These are phyloP conservation scores for Bellardia pandia DNA, from an alignment of 2,888 invertebrate genomes.

Conservation along the genomic window DNA sequence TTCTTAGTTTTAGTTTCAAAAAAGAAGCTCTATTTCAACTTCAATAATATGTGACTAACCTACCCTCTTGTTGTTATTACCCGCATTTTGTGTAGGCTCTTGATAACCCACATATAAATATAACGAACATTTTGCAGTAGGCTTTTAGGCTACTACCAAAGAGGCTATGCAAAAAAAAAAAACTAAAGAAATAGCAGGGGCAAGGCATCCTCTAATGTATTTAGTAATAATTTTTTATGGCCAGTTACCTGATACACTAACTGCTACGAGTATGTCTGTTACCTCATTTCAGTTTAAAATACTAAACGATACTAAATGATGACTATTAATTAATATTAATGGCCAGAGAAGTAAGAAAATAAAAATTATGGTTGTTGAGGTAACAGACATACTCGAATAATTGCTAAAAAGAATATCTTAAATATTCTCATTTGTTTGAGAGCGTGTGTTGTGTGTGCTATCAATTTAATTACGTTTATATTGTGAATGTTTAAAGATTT, in stretches of 20 bases:
- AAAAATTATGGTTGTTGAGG: conserved; percentile 22
- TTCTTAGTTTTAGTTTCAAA: too few relatives aligned
- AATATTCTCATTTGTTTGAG: background rate
- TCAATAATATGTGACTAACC: background rate
- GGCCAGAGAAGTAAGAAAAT: conserved; percentile 4
- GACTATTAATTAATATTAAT: conserved; percentile 61
- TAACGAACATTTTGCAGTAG: conserved; percentile 1
- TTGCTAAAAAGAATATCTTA: background rate
- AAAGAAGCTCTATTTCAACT: background rate
- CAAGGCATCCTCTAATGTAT: background rate
- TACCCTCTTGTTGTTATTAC: background rate
- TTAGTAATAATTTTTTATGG: conserved; percentile 44
- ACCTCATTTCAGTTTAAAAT: conserved; percentile 55
- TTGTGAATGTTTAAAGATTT: conserved; percentile 51
- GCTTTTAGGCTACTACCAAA: conserved; percentile 28
- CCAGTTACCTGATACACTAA: background rate
- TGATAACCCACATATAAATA: background rate
- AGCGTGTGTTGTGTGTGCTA: background rate
- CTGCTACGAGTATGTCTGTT: too few relatives aligned
- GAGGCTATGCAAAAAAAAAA: conserved; percentile 11
- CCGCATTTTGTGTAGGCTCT: background rate
- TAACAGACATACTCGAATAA: background rate
- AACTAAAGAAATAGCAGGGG: background rate
- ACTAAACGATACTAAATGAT: conserved; percentile 44
- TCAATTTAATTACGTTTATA: conserved; percentile 62